Conservation (phyloP, 2,888 invertebrate genomes). For the Yponomeuta plumbellus region DNA sequence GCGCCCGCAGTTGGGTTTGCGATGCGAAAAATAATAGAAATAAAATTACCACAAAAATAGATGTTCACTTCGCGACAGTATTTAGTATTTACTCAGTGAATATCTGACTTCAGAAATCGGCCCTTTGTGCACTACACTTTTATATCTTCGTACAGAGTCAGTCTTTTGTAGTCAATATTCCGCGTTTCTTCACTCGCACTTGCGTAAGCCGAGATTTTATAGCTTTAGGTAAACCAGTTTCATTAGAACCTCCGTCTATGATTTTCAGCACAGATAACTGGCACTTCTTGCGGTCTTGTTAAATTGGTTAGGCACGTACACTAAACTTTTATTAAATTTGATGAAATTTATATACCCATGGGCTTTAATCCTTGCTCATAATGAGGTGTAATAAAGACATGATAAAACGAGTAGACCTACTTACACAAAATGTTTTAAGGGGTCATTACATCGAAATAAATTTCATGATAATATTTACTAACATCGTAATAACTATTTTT, state of each 20-base stretch:
- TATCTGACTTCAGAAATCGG: no score
- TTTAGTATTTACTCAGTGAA: no score
- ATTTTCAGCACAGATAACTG: neutral
- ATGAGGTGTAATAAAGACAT: conserved; percentile 14
- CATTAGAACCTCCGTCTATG: neutral
- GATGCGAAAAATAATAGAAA: no score
- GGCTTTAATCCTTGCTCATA: conserved; percentile 12
- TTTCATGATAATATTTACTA: no score
- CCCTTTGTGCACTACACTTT: no score
- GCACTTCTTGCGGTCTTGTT: neutral
- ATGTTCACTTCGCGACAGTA: no score
- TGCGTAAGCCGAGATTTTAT: conserved; percentile 13
- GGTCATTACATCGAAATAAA: neutral
- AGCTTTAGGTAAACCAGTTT: conserved; percentile 3
- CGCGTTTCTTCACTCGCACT: neutral
- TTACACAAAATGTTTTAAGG: neutral
- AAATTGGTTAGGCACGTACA: neutral
- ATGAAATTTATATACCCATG: conserved; percentile 12
- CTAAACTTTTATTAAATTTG: conserved; percentile 14
- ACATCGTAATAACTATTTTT: no score
- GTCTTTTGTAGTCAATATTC: neutral
- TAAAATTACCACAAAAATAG: no score
- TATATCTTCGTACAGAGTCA: neutral
- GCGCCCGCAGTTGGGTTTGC: no score
- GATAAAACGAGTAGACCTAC: conserved; percentile 1